These are phyloP conservation scores for Pogonomyrmex barbatus DNA, from an alignment of 1,140 invertebrate species.

Conservation along the genomic window DNA sequence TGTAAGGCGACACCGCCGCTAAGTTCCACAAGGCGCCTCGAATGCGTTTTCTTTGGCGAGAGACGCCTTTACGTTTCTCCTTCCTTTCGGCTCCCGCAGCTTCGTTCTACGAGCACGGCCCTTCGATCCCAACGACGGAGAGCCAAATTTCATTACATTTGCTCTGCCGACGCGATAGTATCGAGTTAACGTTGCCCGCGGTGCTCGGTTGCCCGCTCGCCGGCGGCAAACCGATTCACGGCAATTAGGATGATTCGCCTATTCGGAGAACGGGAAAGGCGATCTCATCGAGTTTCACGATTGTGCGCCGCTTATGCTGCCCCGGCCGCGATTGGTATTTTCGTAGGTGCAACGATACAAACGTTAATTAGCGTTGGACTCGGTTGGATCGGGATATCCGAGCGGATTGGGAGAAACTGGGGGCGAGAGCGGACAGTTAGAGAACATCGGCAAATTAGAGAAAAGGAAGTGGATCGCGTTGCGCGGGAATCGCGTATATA, in stretches of 20 bases:
- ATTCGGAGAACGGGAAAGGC: slow-evolving; percentile 36
- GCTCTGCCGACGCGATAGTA: slow-evolving; percentile 46
- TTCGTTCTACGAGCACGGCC: not conserved
- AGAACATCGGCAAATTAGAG: not conserved
- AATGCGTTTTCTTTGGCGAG: slow-evolving; percentile 9
- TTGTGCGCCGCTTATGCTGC: not conserved
- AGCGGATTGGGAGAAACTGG: not conserved
- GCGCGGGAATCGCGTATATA: not conserved
- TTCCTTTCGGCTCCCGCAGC: not conserved
- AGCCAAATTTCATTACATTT: slow-evolving; percentile 60
- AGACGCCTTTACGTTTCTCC: not conserved
- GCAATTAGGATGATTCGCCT: slow-evolving; percentile 55
- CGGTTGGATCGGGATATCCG: not conserved
- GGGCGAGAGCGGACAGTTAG: not conserved
- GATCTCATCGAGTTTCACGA: slow-evolving; percentile 58
- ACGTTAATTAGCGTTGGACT: slow-evolving; percentile 52
- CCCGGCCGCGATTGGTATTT: slow-evolving; percentile 38
- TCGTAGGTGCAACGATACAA: slow-evolving; percentile 44
- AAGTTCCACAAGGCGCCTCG: slow-evolving; percentile 6
- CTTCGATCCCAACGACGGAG: slow-evolving; percentile 31
- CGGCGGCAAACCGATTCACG: slow-evolving; percentile 35
- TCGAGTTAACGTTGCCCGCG: slow-evolving; percentile 54
- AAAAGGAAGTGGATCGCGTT: not conserved
- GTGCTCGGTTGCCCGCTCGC: slow-evolving; percentile 15
- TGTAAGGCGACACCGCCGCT: slow-evolving; percentile 48